A percentile compares a stretch with the other conserved stretches of the same genome.
Conservation (phyloP, 2,797 vertebrate genomes). For the Macroramphosus scolopax region DNA sequence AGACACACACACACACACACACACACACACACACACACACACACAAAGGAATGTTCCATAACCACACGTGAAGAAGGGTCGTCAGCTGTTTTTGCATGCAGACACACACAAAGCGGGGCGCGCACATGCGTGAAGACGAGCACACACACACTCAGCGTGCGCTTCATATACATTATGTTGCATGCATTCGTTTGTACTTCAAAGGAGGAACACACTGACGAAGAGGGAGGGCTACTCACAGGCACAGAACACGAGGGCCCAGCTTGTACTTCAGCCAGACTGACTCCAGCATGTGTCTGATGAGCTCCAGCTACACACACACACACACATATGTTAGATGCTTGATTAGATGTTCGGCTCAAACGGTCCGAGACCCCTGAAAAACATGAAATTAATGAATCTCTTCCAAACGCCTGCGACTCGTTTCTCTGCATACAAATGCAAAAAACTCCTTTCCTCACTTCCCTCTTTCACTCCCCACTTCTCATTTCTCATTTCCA, state of each 20-base stretch:
- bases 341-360: conserved; percentile 33
- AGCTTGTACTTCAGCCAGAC: conserved; percentile 86
- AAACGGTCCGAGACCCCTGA: too few relatives aligned
- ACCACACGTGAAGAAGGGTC: conserved; percentile 47
- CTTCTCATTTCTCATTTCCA: conserved; percentile 47
- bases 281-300: conserved; percentile 87
- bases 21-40: conserved; percentile 8
- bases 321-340: conserved; percentile 32
- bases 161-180: conserved; percentile 3
- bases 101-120: conserved; percentile 18
- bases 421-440: neutral
- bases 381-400: too few relatives aligned
- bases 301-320: conserved; percentile 84
- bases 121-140: conserved; percentile 26
- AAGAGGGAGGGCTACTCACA: conserved; percentile 79
- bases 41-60: conserved; percentile 25
- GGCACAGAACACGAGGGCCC: conserved; percentile 72
- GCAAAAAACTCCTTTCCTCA: conserved; percentile 1
- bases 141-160: conserved; percentile 25
- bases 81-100: conserved; percentile 19
- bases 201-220: too few relatives aligned
- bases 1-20: conserved; percentile 16
- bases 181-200: neutral
- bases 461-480: conserved; percentile 24
- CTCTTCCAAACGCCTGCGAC: too few relatives aligned